These are phyloP conservation scores for Ridgeia piscesae DNA, from an alignment of 1,140 invertebrate genomes.

Conservation along the genomic window DNA sequence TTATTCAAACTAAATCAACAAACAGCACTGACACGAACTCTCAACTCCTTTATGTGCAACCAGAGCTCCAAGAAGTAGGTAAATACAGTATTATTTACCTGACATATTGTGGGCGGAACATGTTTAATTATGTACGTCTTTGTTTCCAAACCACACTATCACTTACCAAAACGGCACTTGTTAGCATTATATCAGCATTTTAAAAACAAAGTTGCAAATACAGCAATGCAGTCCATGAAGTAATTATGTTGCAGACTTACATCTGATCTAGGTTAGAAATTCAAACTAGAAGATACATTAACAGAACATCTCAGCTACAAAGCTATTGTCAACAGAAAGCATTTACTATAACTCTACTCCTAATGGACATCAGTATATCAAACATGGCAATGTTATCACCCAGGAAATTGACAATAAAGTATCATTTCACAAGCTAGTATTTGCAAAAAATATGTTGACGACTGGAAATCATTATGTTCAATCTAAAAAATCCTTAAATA, in stretches of 20 bases:
- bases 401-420: background rate
- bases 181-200: too few relatives aligned
- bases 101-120: background rate
- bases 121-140: background rate
- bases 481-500: background rate
- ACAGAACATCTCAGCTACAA: background rate
- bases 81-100: background rate
- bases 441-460: background rate
- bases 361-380: background rate
- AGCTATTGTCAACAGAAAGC: background rate
- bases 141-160: background rate
- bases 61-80: background rate
- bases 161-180: background rate
- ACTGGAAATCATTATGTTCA: background rate
- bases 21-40: constrained; percentile 8
- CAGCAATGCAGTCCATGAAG: too few relatives aligned
- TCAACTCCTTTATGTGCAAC: background rate
- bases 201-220: too few relatives aligned
- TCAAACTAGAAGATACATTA: background rate
- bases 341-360: background rate
- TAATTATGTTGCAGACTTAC: too few relatives aligned
- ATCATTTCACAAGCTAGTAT: background rate
- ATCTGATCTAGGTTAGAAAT: background rate
- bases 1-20: background rate
- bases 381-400: constrained; percentile 11